These are phyloP conservation scores for Emydura subglobosa DNA, from an alignment of 2,113 vertebrate genomes.

Conservation along the genomic window DNA sequence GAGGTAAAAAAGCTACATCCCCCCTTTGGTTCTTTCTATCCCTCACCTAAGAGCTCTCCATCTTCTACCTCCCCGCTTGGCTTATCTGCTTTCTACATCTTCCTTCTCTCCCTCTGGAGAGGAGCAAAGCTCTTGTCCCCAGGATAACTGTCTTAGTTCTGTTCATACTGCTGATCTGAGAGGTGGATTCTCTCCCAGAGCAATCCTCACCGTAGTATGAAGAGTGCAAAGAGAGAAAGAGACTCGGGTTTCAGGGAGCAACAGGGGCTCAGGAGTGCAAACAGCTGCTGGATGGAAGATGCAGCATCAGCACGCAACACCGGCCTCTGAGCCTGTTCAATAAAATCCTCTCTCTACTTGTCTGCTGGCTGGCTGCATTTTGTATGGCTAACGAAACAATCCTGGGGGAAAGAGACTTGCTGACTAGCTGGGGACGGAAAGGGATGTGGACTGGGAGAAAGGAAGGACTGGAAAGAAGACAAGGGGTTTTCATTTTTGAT, in stretches of 20 bases:
- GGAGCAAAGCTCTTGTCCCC: accelerated
- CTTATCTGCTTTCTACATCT: background rate
- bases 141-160: background rate
- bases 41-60: background rate
- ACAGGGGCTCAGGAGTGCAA: background rate
- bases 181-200: accelerated
- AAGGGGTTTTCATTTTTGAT: background rate
- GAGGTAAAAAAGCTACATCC: background rate
- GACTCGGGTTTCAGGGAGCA: background rate
- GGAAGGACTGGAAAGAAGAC: background rate
- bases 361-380: background rate
- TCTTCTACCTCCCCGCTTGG: accelerated
- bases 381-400: background rate
- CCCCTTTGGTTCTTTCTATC: background rate
- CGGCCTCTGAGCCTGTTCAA: background rate
- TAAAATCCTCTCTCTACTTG: background rate
- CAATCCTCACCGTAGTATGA: background rate
- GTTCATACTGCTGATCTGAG: accelerated
- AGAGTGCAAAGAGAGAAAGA: background rate
- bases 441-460: background rate
- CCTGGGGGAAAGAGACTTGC: background rate
- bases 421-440: background rate
- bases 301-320: background rate
- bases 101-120: background rate
- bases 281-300: background rate